Evolutionary conservation across 2,888 invertebrate species (phyloP), one percentile per base, ranked within the genome.

Genomic region (Zaprionus lineosus): DNA sequence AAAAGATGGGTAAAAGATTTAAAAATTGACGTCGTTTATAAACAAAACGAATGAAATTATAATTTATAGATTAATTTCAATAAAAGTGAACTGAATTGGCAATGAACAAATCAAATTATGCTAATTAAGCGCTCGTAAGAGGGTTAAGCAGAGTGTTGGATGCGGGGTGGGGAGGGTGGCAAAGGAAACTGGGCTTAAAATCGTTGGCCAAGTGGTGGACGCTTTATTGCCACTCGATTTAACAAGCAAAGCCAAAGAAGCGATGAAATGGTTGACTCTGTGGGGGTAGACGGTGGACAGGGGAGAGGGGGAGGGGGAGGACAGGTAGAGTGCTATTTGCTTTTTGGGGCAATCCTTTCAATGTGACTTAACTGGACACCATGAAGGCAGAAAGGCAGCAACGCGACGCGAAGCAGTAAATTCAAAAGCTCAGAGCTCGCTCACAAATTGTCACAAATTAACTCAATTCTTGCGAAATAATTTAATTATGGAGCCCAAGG

Each of bases 381-480:
- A 33, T 40, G 12, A 24, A 18, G 21, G n/a, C n/a, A 34, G 37
- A 43, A 19, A 29, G 40, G 39, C 9, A 21, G 24, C 21, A 7
- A 8, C 7, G 15, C 34, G 6, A 12, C 3, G 8, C 5, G 34
- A 7, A 9, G 15, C 36, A 18, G 21, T 19, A 19, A 55, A 52
- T 37, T 59, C 37, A 55, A 69, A 77, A 69, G 44, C 66, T 60
- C 76, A 60, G 46, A 18, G 34, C n/a, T n/a, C n/a, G n/a, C n/a
- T 47, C 67, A 50, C 61, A 68, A 68, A 67, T 72, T 79, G 73
- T 70, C 67, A 51, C 84, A 86, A 81, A 81, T 86, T 70, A 81
- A 86, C 81, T 77, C 66, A 68, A 77, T 64, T 5, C 5, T 19
- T 5, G 19, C 19, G 57, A 65, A 66, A 74, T 84, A 85, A 86